These are phyloP conservation scores for Amblyopsis rosae DNA, from an alignment of 2,113 vertebrate species.

Conservation along the genomic window DNA sequence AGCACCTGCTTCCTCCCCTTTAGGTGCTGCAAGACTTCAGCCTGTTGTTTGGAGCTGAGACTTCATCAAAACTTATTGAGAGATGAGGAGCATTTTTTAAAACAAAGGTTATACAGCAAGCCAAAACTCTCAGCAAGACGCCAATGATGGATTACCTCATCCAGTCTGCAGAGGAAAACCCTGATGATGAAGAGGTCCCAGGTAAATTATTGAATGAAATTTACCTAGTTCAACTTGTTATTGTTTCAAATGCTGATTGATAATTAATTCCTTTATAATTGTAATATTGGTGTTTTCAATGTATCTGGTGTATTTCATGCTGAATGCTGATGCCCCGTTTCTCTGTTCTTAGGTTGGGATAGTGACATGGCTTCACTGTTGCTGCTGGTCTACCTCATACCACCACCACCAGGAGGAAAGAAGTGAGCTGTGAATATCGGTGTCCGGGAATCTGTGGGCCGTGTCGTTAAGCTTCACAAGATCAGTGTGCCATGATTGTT, in stretches of 20 bases:
- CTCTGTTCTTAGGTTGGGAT: conserved; percentile 2
- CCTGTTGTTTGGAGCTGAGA: conserved; percentile 6
- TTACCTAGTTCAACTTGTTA: neutral
- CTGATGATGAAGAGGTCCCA: conserved; percentile 6
- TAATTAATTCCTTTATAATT: too few species aligned
- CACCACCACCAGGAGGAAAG: neutral
- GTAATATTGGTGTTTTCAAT: too few species aligned
- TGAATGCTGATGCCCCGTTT: too few species aligned
- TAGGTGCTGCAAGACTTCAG: conserved; percentile 9
- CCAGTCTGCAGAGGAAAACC: conserved; percentile 10
- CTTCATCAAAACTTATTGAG: conserved; percentile 1
- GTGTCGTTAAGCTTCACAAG: too few species aligned
- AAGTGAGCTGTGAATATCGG: too few species aligned
- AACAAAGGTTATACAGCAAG: conserved; percentile 12
- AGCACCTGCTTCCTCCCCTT: conserved; percentile 4
- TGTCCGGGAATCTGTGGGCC: too few species aligned
- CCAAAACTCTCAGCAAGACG: conserved; percentile 8
- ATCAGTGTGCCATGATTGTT: too few species aligned
- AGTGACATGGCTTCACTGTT: conserved; percentile 17
- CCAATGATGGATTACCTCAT: conserved; percentile 1
- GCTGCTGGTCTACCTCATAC: conserved; percentile 15
- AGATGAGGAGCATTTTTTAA: neutral
- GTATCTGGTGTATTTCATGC: too few species aligned
- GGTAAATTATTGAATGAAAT: neutral
- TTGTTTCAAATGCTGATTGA: neutral